Evolutionary conservation across 2,113 vertebrate species (phyloP), one percentile per base, ranked within the genome.

Genomic region (Ciconia boyciana): DNA sequence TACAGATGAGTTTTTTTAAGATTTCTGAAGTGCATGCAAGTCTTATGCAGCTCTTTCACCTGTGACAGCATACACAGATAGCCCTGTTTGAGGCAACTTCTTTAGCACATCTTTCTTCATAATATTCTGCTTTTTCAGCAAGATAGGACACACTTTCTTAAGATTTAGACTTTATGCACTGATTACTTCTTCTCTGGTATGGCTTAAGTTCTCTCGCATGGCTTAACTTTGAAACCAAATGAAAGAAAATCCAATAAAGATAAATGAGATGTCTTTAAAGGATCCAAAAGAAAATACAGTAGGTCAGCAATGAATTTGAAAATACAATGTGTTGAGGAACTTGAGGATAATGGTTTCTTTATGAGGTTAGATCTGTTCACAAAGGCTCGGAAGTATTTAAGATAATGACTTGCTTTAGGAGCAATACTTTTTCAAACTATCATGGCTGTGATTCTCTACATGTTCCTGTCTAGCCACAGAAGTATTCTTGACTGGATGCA

Each of bases 201-300:
- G 43, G 54, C 79, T 95, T 83, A 93, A 90, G 79, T 92, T 71
- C 86, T 80, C 83, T 72, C 89, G 74, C 46, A 72, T 61, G 75
- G 95, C 79, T 93, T 82, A 75, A 52, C 83, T 95, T 86, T 65
- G 83, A 95, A 95, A 19, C 43, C 76, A 48, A 92, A 65, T 78
- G 66, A 87, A 58, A 77, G 87, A 82, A 94, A 93, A 86, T 92
- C 91, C 92, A 94, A 54, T 92, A 90, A 93, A 90, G 79, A 93
- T 74, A 92, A 93, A 77, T 82, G 77, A 80, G 83, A 28, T 83
- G 79, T 78, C 87, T 94, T 54, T 83, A 83, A 90, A 89, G 69
- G 87, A 93, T 86, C 87, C 87, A 90, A 69, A 74, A 77, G 58
- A 76, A 92, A 85, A 65, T 51, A 39, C 51, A 55, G 71, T 54